Percentiles rank a stretch among this genome's conserved stretches.
These are phyloP conservation scores for Anthopleura sola DNA, from an alignment of 64 coral and sea anemone species.

Conservation along the genomic window DNA sequence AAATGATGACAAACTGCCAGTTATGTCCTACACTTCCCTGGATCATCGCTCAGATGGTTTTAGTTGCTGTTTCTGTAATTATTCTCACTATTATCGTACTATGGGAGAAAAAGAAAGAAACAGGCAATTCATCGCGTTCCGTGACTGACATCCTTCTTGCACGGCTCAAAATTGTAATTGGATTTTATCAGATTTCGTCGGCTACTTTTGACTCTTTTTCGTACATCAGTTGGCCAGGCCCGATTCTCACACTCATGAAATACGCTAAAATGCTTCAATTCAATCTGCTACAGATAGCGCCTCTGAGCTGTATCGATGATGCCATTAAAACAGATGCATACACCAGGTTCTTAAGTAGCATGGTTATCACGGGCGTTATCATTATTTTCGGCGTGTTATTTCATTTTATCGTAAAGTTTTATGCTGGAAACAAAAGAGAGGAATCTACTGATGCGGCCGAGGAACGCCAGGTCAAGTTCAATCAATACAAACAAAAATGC, in stretches of 20 bases:
- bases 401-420: constrained; percentile 25
- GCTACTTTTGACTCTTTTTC: constrained; percentile 34
- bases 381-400: constrained; percentile 35
- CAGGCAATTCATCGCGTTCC: neutral
- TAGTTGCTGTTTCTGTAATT: neutral
- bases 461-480: neutral
- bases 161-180: constrained; percentile 6
- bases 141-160: constrained; percentile 22
- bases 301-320: constrained; percentile 34
- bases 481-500: neutral
- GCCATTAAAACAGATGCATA: constrained; percentile 30
- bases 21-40: constrained; percentile 23
- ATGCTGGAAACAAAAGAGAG: neutral
- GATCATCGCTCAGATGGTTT: constrained; percentile 9
- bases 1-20: constrained; percentile 6
- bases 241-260: constrained; percentile 12
- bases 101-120: neutral
- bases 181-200: constrained; percentile 64
- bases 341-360: constrained; percentile 10
- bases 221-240: constrained; percentile 42
- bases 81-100: neutral
- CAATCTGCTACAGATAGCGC: constrained; percentile 40
- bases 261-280: constrained; percentile 49
- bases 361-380: constrained; percentile 31
- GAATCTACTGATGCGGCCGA: neutral